A percentile compares a stretch with the other conserved stretches of the same genome.
Evolutionary conservation across 2,113 vertebrate genomes (phyloP).

Genomic region (Zeus faber): DNA sequence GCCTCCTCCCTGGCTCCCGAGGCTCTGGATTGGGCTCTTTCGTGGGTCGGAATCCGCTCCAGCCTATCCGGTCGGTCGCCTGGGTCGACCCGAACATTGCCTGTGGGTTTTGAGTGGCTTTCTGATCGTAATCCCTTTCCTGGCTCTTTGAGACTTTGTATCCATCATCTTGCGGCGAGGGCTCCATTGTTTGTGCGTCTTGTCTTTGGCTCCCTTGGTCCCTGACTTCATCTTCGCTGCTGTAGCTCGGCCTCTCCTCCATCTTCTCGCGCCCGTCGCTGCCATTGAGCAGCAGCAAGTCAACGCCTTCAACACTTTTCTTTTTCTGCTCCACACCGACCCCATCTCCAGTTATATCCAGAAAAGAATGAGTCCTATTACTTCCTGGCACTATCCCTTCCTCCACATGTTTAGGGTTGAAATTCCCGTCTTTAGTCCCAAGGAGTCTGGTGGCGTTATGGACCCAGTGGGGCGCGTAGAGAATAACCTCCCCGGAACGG

Average conservation of each 20-base stretch:
- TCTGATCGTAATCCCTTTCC: conserved; percentile 17
- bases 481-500: conserved; percentile 28
- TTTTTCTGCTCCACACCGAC: conserved; percentile 20
- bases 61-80: conserved; percentile 27
- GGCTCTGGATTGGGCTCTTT: conserved; percentile 64
- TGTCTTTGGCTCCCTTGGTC: conserved; percentile 33
- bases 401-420: too few relatives aligned
- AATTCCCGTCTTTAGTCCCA: conserved; percentile 31
- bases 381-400: conserved; percentile 18
- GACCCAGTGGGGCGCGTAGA: conserved; percentile 52
- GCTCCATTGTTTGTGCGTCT: conserved; percentile 14
- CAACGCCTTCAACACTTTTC: conserved; percentile 15
- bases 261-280: conserved; percentile 15
- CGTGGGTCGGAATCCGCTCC: conserved; percentile 44
- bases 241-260: conserved; percentile 1
- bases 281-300: conserved; percentile 9
- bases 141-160: conserved; percentile 34
- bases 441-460: conserved; percentile 46
- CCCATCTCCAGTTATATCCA: conserved; percentile 3
- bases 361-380: conserved; percentile 34
- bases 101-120: conserved; percentile 37
- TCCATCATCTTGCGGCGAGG: conserved; percentile 33
- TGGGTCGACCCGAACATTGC: conserved; percentile 20
- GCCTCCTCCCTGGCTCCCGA: conserved; percentile 19
- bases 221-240: not conserved